Conservation (phyloP, 2,888 invertebrate genomes). For the Lycia hirtaria region DNA sequence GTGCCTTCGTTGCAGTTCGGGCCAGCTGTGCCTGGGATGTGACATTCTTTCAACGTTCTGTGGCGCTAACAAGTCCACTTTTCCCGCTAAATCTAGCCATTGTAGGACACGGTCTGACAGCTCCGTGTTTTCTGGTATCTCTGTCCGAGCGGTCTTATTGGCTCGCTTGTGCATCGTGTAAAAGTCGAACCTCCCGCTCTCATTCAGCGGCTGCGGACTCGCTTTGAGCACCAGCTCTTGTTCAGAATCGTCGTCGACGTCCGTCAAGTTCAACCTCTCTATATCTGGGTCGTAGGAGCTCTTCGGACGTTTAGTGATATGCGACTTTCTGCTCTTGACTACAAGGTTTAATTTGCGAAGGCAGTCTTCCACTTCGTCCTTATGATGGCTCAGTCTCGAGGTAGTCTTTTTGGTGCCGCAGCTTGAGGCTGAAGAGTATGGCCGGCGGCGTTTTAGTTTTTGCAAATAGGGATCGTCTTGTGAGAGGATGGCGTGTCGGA, state of each 20-base stretch:
- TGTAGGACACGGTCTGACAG: slow-evolving; percentile 90
- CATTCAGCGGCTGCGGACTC: slow-evolving; percentile 62
- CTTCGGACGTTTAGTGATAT: slow-evolving; percentile 51
- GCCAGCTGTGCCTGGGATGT: slow-evolving; percentile 77
- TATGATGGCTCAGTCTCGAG: slow-evolving; percentile 61
- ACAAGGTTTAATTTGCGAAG: slow-evolving; percentile 66
- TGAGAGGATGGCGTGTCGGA: slow-evolving; percentile 88
- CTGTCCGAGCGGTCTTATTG: slow-evolving; percentile 70
- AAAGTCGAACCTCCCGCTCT: slow-evolving; percentile 53
- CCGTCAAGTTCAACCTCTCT: slow-evolving; percentile 66
- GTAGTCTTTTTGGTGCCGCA: slow-evolving; percentile 42
- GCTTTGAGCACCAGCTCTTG: slow-evolving; percentile 63
- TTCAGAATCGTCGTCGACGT: slow-evolving; percentile 63
- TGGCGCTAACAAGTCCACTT: slow-evolving; percentile 75
- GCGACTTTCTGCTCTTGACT: slow-evolving; percentile 63
- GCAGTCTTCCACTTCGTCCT: slow-evolving; percentile 58
- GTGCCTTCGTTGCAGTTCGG: slow-evolving; percentile 68
- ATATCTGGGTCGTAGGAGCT: slow-evolving; percentile 53
- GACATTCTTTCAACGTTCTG: slow-evolving; percentile 67
- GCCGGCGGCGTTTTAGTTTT: slow-evolving; percentile 63
- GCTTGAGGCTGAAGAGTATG: slow-evolving; percentile 65
- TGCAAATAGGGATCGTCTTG: slow-evolving; percentile 85
- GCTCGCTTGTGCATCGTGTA: slow-evolving; percentile 68
- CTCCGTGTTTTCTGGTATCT: slow-evolving; percentile 70
- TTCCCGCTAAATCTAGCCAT: slow-evolving; percentile 91